phyloP scores from a whole-genome alignment of 2,113 vertebrate genomes.

The Sphaerodactylus townsendi region DNA sequence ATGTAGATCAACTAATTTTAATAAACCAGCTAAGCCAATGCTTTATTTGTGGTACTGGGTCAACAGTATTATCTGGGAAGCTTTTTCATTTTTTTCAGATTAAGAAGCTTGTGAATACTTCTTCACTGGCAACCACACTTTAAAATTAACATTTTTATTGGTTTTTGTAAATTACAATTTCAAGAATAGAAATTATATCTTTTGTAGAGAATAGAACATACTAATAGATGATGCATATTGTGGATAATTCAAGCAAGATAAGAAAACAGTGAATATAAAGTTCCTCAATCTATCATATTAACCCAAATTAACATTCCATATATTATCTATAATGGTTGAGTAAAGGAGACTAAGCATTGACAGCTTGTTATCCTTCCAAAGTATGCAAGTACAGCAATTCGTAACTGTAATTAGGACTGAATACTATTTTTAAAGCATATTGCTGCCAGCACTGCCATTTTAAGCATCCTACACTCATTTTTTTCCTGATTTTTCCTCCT shows the following conservation, averaged over 20 bases:
- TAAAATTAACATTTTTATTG: constrained; percentile 36
- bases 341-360: constrained; percentile 5
- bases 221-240: not conserved
- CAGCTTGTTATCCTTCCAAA: not conserved
- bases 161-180: constrained; percentile 31
- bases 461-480: not conserved
- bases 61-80: not conserved
- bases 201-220: constrained; percentile 10
- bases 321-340: not conserved
- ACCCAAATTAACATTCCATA: not conserved
- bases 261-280: not conserved
- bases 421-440: not conserved
- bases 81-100: not conserved
- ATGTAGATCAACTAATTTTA: no score
- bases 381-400: not conserved
- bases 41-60: no score
- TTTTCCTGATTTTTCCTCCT: not conserved
- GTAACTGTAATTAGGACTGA: constrained; percentile 18
- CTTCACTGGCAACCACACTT: not conserved
- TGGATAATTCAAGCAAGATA: constrained; percentile 7
- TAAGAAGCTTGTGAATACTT: constrained; percentile 25
- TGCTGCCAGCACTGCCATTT: not conserved
- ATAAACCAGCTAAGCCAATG: no score
- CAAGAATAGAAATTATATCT: constrained; percentile 17
- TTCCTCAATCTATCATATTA: constrained; percentile 22